Base-by-base conservation (phyloP, 1,140 invertebrate species). In the Hyles euphorbiae region DNA sequence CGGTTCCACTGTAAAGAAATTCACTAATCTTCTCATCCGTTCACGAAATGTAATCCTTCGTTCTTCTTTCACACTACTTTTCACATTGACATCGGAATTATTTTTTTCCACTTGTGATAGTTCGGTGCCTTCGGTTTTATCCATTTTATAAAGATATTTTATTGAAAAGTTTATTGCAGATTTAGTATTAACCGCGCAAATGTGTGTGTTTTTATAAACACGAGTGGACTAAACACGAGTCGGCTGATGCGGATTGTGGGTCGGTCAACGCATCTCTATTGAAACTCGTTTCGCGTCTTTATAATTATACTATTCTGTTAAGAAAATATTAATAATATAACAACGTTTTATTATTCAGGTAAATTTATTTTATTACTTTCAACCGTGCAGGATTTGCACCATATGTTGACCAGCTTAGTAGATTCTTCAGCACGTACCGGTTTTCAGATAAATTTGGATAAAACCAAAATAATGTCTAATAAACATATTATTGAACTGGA, bases 1-100 rank as follows among this genome's bases (percentile, higher is more conserved):
- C 0, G 91, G 91, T 75, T 92, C 91, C 3, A 92, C 89, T 0
- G 91, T 92, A 40, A 91, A 78, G 5, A 5, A 45, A 7, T 10
- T 34, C 2, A 34, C 32, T 34, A 52, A 34, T 52, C 34, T 52
- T 5, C 9, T 5, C 5, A 52, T 34, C 34, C 8, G 33, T 44
- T 45, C 40, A 10, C 3, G 12, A 22, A 7, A 52, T 10, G 53
- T 11, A 53, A 57, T 50, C 56, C 22, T 48, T 61, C 22, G 44
- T 63, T 55, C 57, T 59, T 56, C 50, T 53, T 61, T 65, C 32
- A 50, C 56, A 8, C 45, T 60, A 58, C 48, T 58, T 40, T 63
- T 54, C 51, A 11, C 58, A 47, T 64, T 59, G 3, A 34, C 22
- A 44, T 62, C 54, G 46, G n/a, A 7, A 53, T 55, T 58, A 44